A percentile compares a stretch with the other conserved stretches of the same genome.
Conservation (phyloP, 2,113 vertebrate species). For the Formicarius rufipectus region DNA sequence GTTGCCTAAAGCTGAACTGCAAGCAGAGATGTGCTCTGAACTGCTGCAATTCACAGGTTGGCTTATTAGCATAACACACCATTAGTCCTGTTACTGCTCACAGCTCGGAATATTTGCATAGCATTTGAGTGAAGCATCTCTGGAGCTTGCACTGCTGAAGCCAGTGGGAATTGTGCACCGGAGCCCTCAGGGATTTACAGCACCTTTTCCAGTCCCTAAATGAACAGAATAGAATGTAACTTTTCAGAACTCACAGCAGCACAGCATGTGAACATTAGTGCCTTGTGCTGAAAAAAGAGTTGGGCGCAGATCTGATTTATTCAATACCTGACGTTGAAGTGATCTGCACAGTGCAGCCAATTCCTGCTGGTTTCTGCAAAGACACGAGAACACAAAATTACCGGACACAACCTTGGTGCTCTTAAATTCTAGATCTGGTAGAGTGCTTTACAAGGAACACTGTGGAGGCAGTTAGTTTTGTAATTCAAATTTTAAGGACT, state of each 20-base stretch:
- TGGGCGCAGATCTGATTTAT: not conserved
- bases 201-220: not conserved
- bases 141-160: not conserved
- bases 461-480: not conserved
- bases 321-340: not conserved
- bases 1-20: not conserved
- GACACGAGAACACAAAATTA: accelerated
- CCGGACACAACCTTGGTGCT: not conserved
- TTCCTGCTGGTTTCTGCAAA: not conserved
- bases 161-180: not conserved
- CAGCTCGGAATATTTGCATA: not conserved
- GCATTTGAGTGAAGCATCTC: not conserved
- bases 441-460: not conserved
- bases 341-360: not conserved
- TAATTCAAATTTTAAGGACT: not conserved
- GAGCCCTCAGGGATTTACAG: not conserved
- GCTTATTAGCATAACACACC: not conserved
- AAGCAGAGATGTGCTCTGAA: not conserved
- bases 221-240: not conserved
- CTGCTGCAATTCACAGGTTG: not conserved
- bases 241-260: not conserved
- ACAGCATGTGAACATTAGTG: accelerated
- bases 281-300: not conserved
- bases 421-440: accelerated
- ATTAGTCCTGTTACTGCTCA: not conserved